Percentiles rank a stretch among this genome's conserved stretches.
These are phyloP conservation scores for Muraenolepis orangiensis DNA, from an alignment of 2,797 vertebrate genomes.

Conservation along the genomic window DNA sequence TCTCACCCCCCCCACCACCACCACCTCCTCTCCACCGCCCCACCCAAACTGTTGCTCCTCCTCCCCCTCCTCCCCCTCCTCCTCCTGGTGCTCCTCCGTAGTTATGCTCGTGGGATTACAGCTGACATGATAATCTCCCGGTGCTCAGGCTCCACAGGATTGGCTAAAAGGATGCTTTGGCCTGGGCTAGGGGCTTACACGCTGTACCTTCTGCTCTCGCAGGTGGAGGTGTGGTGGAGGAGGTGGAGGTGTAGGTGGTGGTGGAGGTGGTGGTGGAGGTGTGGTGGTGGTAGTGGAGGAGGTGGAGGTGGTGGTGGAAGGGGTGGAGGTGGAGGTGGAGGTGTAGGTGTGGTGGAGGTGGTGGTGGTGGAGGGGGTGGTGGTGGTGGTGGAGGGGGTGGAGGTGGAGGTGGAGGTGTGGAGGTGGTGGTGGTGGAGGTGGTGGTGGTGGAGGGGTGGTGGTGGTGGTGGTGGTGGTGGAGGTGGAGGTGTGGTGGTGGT, in stretches of 20 bases:
- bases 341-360: background rate
- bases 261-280: background rate
- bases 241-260: background rate
- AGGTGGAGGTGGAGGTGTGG: background rate
- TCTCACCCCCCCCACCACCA: background rate
- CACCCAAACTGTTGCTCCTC: constrained; percentile 69
- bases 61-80: constrained; percentile 72
- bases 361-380: background rate
- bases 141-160: constrained; percentile 62
- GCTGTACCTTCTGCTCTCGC: constrained; percentile 65
- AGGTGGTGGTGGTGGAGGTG: background rate
- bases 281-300: background rate
- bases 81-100: constrained; percentile 27
- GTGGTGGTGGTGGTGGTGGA: background rate
- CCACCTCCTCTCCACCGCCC: background rate
- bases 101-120: constrained; percentile 73
- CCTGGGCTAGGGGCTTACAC: constrained; percentile 66
- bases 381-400: constrained; percentile 31
- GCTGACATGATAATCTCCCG: constrained; percentile 74
- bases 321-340: constrained; percentile 37
- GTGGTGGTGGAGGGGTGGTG: background rate
- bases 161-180: constrained; percentile 71
- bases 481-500: background rate
- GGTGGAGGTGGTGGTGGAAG: too few species aligned
- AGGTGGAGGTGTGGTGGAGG: background rate